Base-by-base conservation (phyloP, 2,888 invertebrate genomes). In the Standfussiana lucernea region DNA sequence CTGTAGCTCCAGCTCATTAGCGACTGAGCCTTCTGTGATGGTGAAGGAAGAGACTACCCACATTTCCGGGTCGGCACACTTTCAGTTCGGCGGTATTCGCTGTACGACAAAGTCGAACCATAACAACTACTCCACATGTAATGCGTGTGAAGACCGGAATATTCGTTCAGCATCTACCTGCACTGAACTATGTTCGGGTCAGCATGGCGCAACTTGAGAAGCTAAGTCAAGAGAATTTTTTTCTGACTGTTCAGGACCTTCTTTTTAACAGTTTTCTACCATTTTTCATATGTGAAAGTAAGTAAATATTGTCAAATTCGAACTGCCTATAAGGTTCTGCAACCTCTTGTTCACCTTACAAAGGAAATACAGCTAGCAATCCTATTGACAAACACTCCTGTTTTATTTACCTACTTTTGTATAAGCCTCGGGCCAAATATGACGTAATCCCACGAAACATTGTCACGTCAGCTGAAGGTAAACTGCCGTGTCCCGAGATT, bases 401-500 rank as follows among this genome's bases (percentile, higher is more conserved):
- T 50, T 32, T 71, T 82, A 61, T 84, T 74, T 79, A 68, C 64
- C 53, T 68, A 37, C 24, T 53, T 15, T 18, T 0, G 3, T 18
- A 64, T 15, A 65, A 72, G 15, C 28, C 61, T 47, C 13, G 15
- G 8, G 47, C 18, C 11, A 62, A 67, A 68, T 50, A 35, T 62
- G 35, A 72, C 64, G 15, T 40, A 62, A 75, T 76, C 32, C 32
- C 2, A 8, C 32, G 32, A 42, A 42, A 72, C 40, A 61, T 67
- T 37, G 53, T 75, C 35, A 13, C 53, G 61, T 59, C 69, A 69
- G 11, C 50, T 6, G 32, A 68, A 78, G 71, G 64, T 71, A 73
- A 69, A 74, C 50, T 37, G 71, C 76, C 65, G 42, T 64, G 28
- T 74, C 28, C 50, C 28, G 37, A 74, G 87, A 82, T 77, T 79